These are phyloP conservation scores for Cynoglossus semilaevis DNA, from an alignment of 2,113 vertebrate genomes.

Conservation along the genomic window DNA sequence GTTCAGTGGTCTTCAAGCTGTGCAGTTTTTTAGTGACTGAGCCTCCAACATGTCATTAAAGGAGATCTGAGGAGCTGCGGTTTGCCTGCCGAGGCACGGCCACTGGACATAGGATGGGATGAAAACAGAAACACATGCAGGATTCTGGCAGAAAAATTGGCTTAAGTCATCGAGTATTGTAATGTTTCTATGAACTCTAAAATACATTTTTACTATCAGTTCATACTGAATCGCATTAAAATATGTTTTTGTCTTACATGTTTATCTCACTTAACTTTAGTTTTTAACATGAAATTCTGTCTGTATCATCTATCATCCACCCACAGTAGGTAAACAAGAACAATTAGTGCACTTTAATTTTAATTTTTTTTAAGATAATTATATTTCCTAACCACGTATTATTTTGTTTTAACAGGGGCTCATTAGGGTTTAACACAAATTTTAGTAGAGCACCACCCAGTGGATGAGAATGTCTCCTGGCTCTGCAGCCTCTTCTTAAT, in stretches of 20 bases:
- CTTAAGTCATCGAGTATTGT: neutral
- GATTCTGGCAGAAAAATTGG: neutral
- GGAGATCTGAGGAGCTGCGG: conserved; percentile 36
- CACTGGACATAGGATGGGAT: neutral
- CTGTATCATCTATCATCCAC: no score
- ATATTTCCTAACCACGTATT: no score
- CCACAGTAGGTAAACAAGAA: no score
- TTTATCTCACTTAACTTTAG: no score
- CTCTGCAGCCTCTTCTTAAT: conserved; percentile 4
- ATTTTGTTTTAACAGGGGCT: no score
- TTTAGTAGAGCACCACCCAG: conserved; percentile 37
- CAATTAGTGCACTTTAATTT: no score
- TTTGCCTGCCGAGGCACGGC: neutral
- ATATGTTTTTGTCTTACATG: no score
- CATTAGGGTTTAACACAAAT: no score
- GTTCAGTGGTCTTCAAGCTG: conserved; percentile 11
- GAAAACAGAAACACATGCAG: conserved; percentile 11
- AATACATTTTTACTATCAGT: no score
- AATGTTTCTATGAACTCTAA: neutral
- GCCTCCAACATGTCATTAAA: conserved; percentile 37
- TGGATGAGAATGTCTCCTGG: conserved; percentile 14
- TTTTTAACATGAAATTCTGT: no score
- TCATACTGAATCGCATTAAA: no score
- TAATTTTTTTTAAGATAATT: no score
- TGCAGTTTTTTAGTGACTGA: conserved; percentile 16